A percentile compares a stretch with the other conserved stretches of the same genome.
Conservation (phyloP, 2,888 invertebrate species). For the Pegoplata infirma region DNA sequence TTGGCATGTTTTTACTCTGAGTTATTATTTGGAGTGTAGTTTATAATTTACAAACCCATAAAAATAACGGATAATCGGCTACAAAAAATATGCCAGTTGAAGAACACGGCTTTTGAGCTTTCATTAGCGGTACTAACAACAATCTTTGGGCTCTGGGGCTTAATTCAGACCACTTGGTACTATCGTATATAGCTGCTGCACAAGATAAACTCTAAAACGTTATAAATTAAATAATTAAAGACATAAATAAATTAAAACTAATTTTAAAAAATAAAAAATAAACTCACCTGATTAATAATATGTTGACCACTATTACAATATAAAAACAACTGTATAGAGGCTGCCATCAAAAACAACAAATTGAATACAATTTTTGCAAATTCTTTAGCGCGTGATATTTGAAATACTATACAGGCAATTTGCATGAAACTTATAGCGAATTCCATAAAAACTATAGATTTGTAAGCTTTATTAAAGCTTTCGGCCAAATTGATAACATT, state of each 20-base stretch:
- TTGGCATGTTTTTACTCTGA: too few relatives aligned
- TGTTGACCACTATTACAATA: conserved; percentile 55
- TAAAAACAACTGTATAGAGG: conserved; percentile 48
- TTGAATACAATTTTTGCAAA: conserved; percentile 26
- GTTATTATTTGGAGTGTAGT: too few relatives aligned
- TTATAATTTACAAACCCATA: conserved; percentile 44
- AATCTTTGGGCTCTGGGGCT: conserved; percentile 4
- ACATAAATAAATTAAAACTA: not conserved
- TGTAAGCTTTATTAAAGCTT: conserved; percentile 31
- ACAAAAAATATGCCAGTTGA: too few relatives aligned
- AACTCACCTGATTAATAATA: conserved; percentile 47
- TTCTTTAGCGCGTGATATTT: conserved; percentile 34
- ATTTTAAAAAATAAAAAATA: too few relatives aligned
- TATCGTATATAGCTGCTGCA: conserved; percentile 6
- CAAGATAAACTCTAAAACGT: conserved; percentile 28
- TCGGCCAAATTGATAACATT: conserved; percentile 12
- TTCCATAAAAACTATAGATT: conserved; percentile 43
- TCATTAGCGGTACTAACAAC: conserved; percentile 24
- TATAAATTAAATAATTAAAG: not conserved
- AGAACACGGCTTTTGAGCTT: conserved; percentile 36
- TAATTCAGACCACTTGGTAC: conserved; percentile 12
- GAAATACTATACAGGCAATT: conserved; percentile 50
- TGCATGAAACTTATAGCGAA: conserved; percentile 41
- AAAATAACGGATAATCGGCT: conserved; percentile 36
- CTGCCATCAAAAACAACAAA: conserved; percentile 30